phyloP scores from a whole-genome alignment of 2,113 vertebrate genomes.

The human (Homo sapiens) region DNA sequence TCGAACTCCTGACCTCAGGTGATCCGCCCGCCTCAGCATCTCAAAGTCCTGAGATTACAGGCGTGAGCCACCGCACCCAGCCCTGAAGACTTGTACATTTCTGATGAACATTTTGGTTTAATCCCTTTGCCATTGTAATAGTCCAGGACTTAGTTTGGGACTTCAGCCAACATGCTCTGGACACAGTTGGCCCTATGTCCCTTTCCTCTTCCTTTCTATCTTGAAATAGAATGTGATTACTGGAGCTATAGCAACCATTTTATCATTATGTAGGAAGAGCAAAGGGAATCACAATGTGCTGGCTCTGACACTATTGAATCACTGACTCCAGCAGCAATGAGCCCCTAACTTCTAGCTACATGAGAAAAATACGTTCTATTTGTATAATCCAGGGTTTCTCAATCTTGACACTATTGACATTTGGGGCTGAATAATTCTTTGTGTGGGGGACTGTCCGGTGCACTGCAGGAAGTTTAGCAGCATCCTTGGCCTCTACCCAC shows the following conservation, averaged over 20 bases:
- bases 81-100: conserved; percentile 61
- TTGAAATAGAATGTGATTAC: not conserved
- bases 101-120: conserved; percentile 94
- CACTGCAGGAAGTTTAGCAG: not conserved
- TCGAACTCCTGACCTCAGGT: no score
- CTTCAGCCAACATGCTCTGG: conserved; percentile 95
- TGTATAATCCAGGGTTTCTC: not conserved
- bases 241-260: not conserved
- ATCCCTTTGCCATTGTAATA: conserved; percentile 99
- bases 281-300: not conserved
- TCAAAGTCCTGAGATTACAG: no score
- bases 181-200: not conserved
- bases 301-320: not conserved
- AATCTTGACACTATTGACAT: not conserved
- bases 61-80: fast-evolving
- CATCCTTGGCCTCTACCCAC: not conserved
- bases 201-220: not conserved
- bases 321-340: not conserved
- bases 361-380: not conserved
- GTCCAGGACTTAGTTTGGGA: conserved; percentile 99
- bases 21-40: no score
- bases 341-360: not conserved
- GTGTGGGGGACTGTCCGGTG: not conserved
- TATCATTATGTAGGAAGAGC: not conserved
- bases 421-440: not conserved